Evolutionary conservation across 2,888 invertebrate genomes (phyloP), one percentile per base, ranked within the genome.

Genomic region (Malthinus seriepunctatus): DNA sequence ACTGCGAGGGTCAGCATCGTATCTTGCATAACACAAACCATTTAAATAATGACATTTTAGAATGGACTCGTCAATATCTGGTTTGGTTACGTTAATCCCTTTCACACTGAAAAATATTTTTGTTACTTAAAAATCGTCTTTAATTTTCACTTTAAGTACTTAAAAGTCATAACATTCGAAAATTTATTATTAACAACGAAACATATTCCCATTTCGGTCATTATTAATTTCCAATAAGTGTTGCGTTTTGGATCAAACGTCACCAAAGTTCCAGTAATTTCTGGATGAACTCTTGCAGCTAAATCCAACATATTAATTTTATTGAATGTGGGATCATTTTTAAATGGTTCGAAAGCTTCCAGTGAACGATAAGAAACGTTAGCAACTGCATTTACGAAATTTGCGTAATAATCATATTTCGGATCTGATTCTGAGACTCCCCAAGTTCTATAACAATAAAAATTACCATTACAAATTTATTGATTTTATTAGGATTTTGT

Each of bases 131-230:
- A 23, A 14, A 39, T 46, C 49, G 44, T 44, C 34, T 33, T 50
- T 5, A 2, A 23, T 23, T 23, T 23, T 3, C 23, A 3, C 23
- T 5, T 23, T 5, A 23, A 78, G 74, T 69, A 85, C 85, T 67
- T 70, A 1, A 83, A 72, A 6, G 80, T 76, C 0, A 84, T 75
- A 52, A 85, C 79, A 35, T 77, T 69, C 0, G 83, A 67, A 7
- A 86, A 83, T 31, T 83, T 73, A 0, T 88, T 86, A 69, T 88
- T 89, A 32, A 86, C 83, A 3, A 82, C 80, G 70, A 84, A 85
- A 66, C 89, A 90, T 0, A 82, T 78, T 0, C 89, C 89, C 5
- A 82, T 76, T 67, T 90, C 89, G 0, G 88, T 87, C 79, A 89
- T 83, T 1, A 86, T 80, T 0, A 82, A 76, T 0, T 73, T 73